Percentiles rank a stretch among this genome's conserved stretches.
These are phyloP conservation scores for Phrynocephalus guinanensis DNA, from an alignment of 2,797 vertebrate species.

Conservation along the genomic window DNA sequence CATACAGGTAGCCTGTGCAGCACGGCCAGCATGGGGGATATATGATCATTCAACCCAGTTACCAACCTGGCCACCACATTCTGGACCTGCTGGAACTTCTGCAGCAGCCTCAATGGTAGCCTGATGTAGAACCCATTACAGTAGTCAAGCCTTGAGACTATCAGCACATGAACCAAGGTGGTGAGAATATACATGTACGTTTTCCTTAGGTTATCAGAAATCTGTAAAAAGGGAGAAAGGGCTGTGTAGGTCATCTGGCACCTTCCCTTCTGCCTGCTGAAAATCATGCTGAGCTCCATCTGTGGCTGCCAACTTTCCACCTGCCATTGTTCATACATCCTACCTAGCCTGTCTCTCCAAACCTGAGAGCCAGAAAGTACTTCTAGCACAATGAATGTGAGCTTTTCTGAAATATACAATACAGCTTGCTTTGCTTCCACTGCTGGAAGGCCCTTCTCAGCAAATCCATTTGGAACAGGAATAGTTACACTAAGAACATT, in stretches of 20 bases:
- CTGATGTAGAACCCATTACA: no score
- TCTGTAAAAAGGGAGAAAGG: background rate
- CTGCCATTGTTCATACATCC: background rate
- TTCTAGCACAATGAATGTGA: background rate
- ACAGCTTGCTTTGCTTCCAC: conserved; percentile 1
- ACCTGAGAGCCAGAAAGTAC: background rate
- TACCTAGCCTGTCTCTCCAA: conserved; percentile 5
- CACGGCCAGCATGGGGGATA: no score
- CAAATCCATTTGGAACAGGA: conserved; percentile 20
- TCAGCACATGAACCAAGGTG: no score
- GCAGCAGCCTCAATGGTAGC: no score
- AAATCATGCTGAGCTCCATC: background rate
- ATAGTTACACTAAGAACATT: conserved; percentile 5
- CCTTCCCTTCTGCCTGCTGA: background rate
- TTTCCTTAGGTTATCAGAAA: conserved; percentile 4
- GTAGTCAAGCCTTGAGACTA: no score
- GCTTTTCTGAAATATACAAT: background rate
- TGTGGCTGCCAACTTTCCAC: background rate
- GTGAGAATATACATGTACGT: background rate
- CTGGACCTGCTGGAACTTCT: no score
- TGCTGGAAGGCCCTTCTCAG: conserved; percentile 21
- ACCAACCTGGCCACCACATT: no score
- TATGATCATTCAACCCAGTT: no score
- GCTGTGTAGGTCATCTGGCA: background rate
- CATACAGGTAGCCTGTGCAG: no score